Evolutionary conservation across 2,113 vertebrate species (phyloP).

Genomic region (Symphodus melops): DNA sequence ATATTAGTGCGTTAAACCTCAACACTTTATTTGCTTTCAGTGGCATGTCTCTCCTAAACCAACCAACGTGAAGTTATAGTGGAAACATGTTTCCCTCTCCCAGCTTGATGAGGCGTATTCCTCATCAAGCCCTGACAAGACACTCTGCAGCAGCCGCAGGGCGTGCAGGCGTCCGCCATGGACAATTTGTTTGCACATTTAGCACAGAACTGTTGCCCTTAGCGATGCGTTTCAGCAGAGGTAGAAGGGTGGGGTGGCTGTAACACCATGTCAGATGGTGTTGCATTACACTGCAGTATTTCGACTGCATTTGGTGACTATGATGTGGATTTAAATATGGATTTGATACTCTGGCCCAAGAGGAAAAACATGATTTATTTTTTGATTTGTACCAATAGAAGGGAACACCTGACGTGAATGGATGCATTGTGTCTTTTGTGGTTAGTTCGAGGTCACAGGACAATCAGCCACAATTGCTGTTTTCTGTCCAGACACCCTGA

Average conservation of each 20-base stretch:
- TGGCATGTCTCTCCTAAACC: slow-evolving; percentile 50
- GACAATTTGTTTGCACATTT: slow-evolving; percentile 62
- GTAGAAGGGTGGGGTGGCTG: background rate
- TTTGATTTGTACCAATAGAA: background rate
- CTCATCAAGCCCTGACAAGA: slow-evolving; percentile 72
- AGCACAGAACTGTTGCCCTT: slow-evolving; percentile 23
- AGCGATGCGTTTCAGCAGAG: slow-evolving; percentile 27
- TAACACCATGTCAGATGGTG: background rate
- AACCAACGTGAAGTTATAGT: slow-evolving; percentile 38
- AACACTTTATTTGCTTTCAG: slow-evolving; percentile 56
- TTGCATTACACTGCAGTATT: background rate
- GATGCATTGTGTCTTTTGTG: background rate
- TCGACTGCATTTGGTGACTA: background rate
- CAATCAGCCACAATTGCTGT: slow-evolving; percentile 3
- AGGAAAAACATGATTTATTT: slow-evolving; percentile 2
- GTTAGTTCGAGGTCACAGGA: slow-evolving; percentile 5
- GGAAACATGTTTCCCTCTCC: slow-evolving; percentile 64
- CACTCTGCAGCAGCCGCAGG: slow-evolving; percentile 30
- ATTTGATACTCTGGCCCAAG: background rate
- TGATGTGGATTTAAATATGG: background rate
- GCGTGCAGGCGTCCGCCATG: slow-evolving; percentile 36
- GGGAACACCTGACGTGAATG: slow-evolving; percentile 3
- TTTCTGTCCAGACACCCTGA: slow-evolving; percentile 8
- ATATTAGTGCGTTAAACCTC: slow-evolving; percentile 64
- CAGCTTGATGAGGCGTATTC: slow-evolving; percentile 50